Evolutionary conservation across 2,888 invertebrate species (phyloP).

Genomic region (Scotopteryx bipunctaria): DNA sequence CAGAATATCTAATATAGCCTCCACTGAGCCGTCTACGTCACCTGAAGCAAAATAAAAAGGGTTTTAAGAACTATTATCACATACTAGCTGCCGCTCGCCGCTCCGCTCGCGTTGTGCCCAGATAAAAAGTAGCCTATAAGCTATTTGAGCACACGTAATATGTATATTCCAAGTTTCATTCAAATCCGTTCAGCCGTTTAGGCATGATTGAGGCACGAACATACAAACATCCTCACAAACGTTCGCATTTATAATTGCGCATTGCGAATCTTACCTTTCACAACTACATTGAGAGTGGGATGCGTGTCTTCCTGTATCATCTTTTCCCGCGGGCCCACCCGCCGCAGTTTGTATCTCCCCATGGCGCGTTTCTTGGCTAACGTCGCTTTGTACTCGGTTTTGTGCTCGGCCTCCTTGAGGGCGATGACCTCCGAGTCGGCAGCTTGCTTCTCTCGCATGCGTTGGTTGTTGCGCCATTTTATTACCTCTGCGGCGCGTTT

Average conservation of each 20-base stretch:
- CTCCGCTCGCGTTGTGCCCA: too few species aligned
- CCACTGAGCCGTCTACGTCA: slow-evolving; percentile 98
- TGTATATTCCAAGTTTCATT: too few species aligned
- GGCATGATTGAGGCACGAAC: too few species aligned
- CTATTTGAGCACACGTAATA: too few species aligned
- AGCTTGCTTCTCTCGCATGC: slow-evolving; percentile 85
- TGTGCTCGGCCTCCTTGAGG: slow-evolving; percentile 86
- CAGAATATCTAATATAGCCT: slow-evolving; percentile 95
- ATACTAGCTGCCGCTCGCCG: too few species aligned
- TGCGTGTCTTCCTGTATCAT: slow-evolving; percentile 75
- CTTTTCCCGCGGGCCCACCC: slow-evolving; percentile 83
- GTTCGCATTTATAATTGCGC: too few species aligned
- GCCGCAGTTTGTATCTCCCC: slow-evolving; percentile 81
- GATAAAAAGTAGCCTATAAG: too few species aligned
- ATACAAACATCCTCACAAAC: too few species aligned
- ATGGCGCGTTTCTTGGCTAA: slow-evolving; percentile 84
- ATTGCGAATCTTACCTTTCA: slow-evolving; percentile 81
- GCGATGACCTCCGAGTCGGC: slow-evolving; percentile 85
- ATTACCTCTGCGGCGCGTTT: slow-evolving; percentile 87
- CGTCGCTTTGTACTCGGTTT: slow-evolving; percentile 84
- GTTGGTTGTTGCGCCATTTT: slow-evolving; percentile 84
- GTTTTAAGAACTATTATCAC: too few species aligned
- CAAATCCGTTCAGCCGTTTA: too few species aligned
- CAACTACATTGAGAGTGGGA: slow-evolving; percentile 83
- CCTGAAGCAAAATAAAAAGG: slow-evolving; percentile 76